Evolutionary conservation across 2,113 vertebrate genomes (phyloP).

Genomic region (Helogale parvula): DNA sequence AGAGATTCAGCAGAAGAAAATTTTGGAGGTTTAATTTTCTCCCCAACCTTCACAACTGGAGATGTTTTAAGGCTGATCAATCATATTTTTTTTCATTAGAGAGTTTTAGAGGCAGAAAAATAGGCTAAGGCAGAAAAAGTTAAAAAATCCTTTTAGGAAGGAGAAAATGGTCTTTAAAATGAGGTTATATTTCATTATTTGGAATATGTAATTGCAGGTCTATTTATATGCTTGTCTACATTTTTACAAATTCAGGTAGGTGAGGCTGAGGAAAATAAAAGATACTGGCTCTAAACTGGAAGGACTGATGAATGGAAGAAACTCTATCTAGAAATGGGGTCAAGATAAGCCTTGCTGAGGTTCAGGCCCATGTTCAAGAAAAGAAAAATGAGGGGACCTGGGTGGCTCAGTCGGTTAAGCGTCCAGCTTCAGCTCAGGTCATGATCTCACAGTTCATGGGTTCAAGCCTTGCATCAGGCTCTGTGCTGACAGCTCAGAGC

Average conservation of each 20-base stretch:
- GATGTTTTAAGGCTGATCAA: background rate
- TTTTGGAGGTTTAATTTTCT: background rate
- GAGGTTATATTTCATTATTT: conserved; percentile 24
- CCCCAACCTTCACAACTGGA: background rate
- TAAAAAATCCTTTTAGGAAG: conserved; percentile 32
- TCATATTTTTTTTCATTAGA: background rate
- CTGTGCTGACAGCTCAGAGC: no score
- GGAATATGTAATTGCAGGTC: background rate
- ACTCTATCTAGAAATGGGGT: background rate
- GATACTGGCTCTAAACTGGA: background rate
- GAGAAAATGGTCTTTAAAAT: background rate
- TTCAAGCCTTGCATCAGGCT: no score
- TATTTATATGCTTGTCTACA: background rate
- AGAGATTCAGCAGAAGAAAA: background rate
- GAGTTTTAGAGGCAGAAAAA: background rate
- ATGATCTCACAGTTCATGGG: no score
- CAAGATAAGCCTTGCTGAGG: background rate
- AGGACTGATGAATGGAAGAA: background rate
- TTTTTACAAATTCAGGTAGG: conserved; percentile 3
- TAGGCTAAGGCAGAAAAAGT: background rate
- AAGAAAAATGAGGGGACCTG: background rate
- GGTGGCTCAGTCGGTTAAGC: no score
- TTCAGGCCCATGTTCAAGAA: background rate
- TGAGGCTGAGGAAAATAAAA: conserved; percentile 1
- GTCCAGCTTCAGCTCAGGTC: no score